Evolutionary conservation across 2,113 vertebrate species (phyloP).

Genomic region (Alligator sinensis): DNA sequence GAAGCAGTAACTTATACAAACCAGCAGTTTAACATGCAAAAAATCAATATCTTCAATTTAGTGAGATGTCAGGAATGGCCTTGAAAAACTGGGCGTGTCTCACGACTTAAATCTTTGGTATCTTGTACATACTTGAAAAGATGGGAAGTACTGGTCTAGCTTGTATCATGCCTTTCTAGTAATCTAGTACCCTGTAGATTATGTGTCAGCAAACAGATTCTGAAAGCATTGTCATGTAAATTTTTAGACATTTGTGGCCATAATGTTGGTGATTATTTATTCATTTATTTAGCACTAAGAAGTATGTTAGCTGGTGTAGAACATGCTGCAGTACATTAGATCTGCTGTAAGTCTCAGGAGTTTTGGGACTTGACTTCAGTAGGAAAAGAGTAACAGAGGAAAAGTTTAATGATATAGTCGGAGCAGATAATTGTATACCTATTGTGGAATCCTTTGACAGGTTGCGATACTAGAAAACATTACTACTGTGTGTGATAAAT

Average conservation of each 20-base stretch:
- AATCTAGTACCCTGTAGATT: not conserved
- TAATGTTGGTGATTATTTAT: not conserved
- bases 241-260: not conserved
- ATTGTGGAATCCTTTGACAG: not conserved
- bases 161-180: not conserved
- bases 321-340: rapidly evolving
- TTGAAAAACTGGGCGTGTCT: not conserved
- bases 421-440: not conserved
- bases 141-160: not conserved
- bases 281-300: rapidly evolving
- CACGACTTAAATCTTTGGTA: not conserved
- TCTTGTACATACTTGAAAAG: not conserved
- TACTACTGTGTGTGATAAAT: not conserved
- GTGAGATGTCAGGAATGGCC: not conserved
- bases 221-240: not conserved
- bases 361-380: not conserved
- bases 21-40: not conserved
- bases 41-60: rapidly evolving
- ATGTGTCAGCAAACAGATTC: not conserved
- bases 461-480: not conserved
- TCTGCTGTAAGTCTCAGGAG: not conserved
- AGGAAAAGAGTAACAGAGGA: too few relatives aligned
- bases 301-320: not conserved
- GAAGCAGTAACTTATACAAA: not conserved
- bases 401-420: not conserved